Evolutionary conservation across 2,113 vertebrate genomes (phyloP).

Genomic region (Sakesphorus luctuosus): DNA sequence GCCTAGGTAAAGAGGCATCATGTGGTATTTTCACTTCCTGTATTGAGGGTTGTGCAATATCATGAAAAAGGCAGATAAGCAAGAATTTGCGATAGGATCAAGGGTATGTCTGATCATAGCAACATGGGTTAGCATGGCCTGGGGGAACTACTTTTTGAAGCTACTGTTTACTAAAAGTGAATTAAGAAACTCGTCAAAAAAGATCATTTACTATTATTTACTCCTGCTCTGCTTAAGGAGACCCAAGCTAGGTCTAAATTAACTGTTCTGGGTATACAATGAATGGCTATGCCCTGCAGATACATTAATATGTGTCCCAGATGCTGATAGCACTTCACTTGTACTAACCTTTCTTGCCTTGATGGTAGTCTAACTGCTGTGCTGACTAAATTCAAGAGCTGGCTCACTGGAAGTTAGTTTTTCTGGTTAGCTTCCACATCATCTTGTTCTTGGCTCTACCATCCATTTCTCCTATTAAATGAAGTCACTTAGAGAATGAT

Average conservation of each 20-base stretch:
- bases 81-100: not conserved
- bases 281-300: not conserved
- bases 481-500: not conserved
- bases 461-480: not conserved
- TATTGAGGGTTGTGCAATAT: not conserved
- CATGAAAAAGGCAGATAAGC: not conserved
- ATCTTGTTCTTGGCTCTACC: not conserved
- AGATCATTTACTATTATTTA: not conserved
- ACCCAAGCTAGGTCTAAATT: not conserved
- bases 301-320: not conserved
- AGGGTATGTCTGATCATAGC: not conserved
- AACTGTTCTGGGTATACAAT: not conserved
- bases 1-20: not conserved
- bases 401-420: not conserved
- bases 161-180: not conserved
- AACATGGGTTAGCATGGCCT: not conserved
- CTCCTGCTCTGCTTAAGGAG: not conserved
- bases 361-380: not conserved
- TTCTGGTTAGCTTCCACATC: not conserved
- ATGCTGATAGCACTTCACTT: not conserved
- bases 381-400: not conserved
- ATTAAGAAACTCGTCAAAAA: not conserved
- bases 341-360: not conserved
- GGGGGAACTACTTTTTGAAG: not conserved
- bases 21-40: not conserved